These are phyloP conservation scores for Willisornis vidua DNA, from an alignment of 2,113 vertebrate species.

Conservation along the genomic window DNA sequence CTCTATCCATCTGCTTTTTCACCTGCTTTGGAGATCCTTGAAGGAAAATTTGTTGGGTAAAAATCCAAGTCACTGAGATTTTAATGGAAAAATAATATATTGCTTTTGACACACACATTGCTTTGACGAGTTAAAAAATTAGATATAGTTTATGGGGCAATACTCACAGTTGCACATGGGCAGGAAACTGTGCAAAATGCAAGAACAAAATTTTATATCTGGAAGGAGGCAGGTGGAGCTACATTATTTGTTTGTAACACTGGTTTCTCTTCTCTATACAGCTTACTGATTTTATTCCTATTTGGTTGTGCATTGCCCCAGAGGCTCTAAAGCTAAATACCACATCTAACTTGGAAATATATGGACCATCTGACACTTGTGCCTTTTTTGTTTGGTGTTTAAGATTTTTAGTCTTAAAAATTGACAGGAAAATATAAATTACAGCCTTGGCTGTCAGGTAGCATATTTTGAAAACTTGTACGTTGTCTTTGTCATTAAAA, in stretches of 20 bases:
- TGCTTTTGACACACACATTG: background rate
- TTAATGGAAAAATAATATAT: background rate
- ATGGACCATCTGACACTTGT: rapidly evolving
- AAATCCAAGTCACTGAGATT: background rate
- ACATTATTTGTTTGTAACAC: background rate
- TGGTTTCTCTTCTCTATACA: background rate
- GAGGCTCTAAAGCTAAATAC: background rate
- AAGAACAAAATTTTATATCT: background rate
- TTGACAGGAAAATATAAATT: background rate
- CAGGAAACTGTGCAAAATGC: background rate
- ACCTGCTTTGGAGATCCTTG: background rate
- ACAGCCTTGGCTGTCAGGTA: background rate
- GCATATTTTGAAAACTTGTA: background rate
- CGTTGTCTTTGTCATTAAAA: background rate
- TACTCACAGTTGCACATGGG: background rate
- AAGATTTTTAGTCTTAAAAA: background rate
- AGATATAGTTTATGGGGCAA: background rate
- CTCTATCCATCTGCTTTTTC: background rate
- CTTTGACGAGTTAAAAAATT: background rate
- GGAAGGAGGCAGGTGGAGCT: background rate
- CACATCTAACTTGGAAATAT: background rate
- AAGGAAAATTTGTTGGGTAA: background rate
- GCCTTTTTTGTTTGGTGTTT: background rate
- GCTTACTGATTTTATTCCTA: background rate
- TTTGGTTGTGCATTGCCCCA: background rate